Evolutionary conservation across 2,888 invertebrate species (phyloP).

Genomic region (Andricus quercusramuli): DNA sequence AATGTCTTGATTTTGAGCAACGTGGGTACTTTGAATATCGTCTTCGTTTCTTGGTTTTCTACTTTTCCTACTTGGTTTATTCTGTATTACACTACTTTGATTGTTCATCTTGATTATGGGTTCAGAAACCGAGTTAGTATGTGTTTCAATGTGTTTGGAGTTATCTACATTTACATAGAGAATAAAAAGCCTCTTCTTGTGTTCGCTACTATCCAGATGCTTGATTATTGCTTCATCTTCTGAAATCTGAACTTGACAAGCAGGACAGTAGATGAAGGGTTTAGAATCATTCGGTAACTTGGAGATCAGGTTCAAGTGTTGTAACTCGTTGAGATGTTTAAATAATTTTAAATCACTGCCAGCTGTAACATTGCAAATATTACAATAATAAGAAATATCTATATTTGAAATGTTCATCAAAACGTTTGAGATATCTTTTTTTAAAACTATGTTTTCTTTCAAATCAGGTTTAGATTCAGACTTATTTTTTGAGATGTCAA

Average conservation of each 20-base stretch:
- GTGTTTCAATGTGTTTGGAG: no score
- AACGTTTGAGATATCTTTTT: not conserved
- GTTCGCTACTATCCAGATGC: not conserved
- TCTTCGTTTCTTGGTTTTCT: not conserved
- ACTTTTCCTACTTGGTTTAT: not conserved
- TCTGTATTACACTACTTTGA: not conserved
- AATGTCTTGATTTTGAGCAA: not conserved
- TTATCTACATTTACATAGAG: not conserved
- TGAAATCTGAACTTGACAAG: not conserved
- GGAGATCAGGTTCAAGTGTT: not conserved
- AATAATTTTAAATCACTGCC: not conserved
- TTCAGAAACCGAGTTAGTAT: no score
- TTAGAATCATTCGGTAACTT: not conserved
- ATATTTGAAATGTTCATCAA: not conserved
- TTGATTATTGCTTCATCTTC: not conserved
- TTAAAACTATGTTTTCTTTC: not conserved
- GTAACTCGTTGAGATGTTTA: not conserved
- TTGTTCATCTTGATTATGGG: not conserved
- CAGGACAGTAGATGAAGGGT: constrained; percentile 5
- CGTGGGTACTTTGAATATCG: not conserved
- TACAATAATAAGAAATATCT: not conserved
- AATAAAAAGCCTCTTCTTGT: not conserved
- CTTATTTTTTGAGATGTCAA: no score
- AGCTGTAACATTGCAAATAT: not conserved
- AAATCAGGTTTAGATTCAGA: not conserved